These are phyloP conservation scores for Neodiprion fabricii DNA, from an alignment of 1,140 invertebrate genomes.

Conservation along the genomic window DNA sequence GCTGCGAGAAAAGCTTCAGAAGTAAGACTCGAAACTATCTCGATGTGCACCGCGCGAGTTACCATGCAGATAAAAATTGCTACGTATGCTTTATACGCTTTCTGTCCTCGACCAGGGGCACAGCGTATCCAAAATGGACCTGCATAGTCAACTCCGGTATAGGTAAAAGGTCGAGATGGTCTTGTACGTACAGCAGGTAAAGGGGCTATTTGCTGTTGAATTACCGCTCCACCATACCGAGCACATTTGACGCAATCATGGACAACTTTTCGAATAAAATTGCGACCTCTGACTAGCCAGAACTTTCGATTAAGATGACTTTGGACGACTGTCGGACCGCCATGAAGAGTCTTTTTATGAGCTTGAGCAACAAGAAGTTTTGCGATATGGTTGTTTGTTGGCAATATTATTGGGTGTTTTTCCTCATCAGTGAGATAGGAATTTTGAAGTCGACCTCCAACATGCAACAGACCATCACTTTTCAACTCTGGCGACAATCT, in stretches of 20 bases:
- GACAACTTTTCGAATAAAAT: constrained; percentile 26
- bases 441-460: constrained; percentile 41
- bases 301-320: constrained; percentile 37
- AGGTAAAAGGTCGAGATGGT: constrained; percentile 37
- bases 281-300: constrained; percentile 41
- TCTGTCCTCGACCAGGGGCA: constrained; percentile 20
- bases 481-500: constrained; percentile 40
- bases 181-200: constrained; percentile 28
- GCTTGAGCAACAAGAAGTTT: constrained; percentile 33
- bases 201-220: constrained; percentile 24
- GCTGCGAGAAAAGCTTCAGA: constrained; percentile 31
- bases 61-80: constrained; percentile 34
- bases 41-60: constrained; percentile 42
- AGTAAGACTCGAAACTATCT: constrained; percentile 35
- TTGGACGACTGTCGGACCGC: constrained; percentile 39
- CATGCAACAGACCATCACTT: constrained; percentile 35
- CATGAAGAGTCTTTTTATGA: constrained; percentile 40
- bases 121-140: constrained; percentile 37
- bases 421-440: constrained; percentile 15
- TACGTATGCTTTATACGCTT: constrained; percentile 32
- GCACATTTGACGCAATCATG: constrained; percentile 42
- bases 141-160: constrained; percentile 45
- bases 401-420: constrained; percentile 36
- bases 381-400: constrained; percentile 28
- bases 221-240: neutral